These are phyloP conservation scores for Galeopsomyia nigrocyanea DNA, from an alignment of 2,888 invertebrate species.

Conservation along the genomic window DNA sequence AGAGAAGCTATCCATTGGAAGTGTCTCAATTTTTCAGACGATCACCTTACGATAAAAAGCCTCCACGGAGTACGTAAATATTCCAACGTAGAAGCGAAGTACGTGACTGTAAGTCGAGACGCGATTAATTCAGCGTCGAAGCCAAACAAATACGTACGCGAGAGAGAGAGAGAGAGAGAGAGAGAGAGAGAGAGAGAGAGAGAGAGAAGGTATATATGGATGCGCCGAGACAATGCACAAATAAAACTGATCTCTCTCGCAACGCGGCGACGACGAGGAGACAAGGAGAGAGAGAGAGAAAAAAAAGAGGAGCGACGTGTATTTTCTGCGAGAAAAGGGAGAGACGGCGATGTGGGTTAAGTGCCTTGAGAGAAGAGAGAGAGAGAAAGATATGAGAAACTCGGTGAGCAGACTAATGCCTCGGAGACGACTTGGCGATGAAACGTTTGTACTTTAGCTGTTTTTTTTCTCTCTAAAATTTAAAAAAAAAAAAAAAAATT, in stretches of 20 bases:
- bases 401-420: neutral
- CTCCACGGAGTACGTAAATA: constrained; percentile 14
- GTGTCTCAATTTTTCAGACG: too few relatives aligned
- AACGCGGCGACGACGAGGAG: neutral
- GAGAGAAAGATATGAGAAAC: neutral
- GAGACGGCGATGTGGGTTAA: constrained; percentile 18
- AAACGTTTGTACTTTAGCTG: neutral
- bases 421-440: neutral
- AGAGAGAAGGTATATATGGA: constrained; percentile 17
- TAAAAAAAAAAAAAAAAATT: too few relatives aligned
- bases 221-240: constrained; percentile 33
- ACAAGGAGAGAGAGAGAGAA: too few relatives aligned
- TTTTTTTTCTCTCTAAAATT: too few relatives aligned
- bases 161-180: constrained; percentile 13
- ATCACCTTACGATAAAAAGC: too few relatives aligned
- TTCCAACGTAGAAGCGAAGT: neutral
- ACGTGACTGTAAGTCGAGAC: constrained; percentile 1
- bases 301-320: too few relatives aligned
- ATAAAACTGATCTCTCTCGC: constrained; percentile 13
- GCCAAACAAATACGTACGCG: constrained; percentile 28
- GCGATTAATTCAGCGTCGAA: constrained; percentile 38
- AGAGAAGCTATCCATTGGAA: too few relatives aligned
- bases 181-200: constrained; percentile 5
- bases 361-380: neutral
- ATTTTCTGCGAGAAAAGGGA: too few relatives aligned